Percentiles rank a stretch among this genome's conserved stretches.
phyloP scores from a whole-genome alignment of 2,797 vertebrate genomes.

The Adelosebastes latens region DNA sequence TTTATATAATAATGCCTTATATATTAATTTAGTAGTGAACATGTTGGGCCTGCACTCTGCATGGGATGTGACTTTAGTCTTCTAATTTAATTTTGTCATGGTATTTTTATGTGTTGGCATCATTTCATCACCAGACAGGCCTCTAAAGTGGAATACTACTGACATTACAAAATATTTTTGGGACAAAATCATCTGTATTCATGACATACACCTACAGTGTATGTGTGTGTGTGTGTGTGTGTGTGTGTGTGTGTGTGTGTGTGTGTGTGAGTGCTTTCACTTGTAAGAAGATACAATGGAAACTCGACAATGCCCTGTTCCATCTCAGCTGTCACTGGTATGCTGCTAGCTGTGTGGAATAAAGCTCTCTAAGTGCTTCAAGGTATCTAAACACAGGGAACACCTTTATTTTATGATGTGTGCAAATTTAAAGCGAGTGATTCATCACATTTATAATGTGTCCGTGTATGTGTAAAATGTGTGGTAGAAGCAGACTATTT shows the following conservation, averaged over 20 bases:
- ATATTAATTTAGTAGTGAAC: background rate
- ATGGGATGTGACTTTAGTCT: background rate
- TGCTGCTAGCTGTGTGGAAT: background rate
- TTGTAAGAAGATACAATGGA: constrained; percentile 67
- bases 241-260: background rate
- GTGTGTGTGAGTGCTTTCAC: constrained; percentile 45
- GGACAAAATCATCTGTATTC: background rate
- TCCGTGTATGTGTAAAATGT: background rate
- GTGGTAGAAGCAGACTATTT: background rate
- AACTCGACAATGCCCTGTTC: constrained; percentile 55
- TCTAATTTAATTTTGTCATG: background rate
- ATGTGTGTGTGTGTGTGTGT: constrained; percentile 5
- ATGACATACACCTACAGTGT: background rate
- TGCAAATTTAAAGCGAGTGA: background rate
- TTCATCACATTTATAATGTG: background rate
- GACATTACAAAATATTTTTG: background rate
- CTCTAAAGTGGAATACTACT: background rate
- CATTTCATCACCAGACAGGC: background rate
- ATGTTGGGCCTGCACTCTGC: background rate
- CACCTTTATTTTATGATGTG: background rate
- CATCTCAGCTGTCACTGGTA: constrained; percentile 53
- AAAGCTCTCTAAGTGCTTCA: background rate
- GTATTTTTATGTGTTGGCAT: background rate
- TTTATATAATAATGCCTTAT: background rate
- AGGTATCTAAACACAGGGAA: background rate